A percentile compares a stretch with the other conserved stretches of the same genome.
Evolutionary conservation across 2,888 invertebrate genomes (phyloP).

Genomic region (Ormyrus thymus): DNA sequence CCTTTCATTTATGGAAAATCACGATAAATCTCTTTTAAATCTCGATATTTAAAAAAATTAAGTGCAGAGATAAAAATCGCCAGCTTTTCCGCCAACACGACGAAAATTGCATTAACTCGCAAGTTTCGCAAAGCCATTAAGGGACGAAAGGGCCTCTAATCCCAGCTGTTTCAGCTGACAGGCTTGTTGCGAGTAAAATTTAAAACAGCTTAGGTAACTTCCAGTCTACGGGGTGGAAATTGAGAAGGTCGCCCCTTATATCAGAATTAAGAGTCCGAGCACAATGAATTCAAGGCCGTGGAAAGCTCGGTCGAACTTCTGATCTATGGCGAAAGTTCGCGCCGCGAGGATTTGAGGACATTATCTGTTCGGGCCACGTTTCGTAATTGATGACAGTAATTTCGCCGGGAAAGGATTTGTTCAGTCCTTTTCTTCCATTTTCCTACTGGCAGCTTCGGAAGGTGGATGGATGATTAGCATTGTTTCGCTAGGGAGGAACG

Average conservation of each 20-base stretch:
- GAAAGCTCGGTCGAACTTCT: slow-evolving; percentile 57
- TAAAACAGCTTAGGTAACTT: slow-evolving; percentile 5
- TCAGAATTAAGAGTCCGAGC: not conserved
- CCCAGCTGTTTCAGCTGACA: too few species aligned
- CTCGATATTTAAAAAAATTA: too few species aligned
- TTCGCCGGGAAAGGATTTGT: slow-evolving; percentile 57
- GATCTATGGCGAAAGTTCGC: slow-evolving; percentile 67
- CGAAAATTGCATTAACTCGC: too few species aligned
- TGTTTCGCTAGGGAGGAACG: too few species aligned
- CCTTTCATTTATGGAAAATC: too few species aligned
- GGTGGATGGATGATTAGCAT: too few species aligned
- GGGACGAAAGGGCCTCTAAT: too few species aligned
- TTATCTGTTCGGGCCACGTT: slow-evolving; percentile 63
- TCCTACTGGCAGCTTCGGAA: not conserved
- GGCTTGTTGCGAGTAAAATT: slow-evolving; percentile 5
- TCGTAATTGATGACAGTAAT: slow-evolving; percentile 67
- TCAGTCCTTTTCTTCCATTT: slow-evolving; percentile 14
- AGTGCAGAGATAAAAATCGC: too few species aligned
- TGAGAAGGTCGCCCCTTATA: slow-evolving; percentile 20
- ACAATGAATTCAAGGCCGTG: slow-evolving; percentile 55
- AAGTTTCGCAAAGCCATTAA: too few species aligned
- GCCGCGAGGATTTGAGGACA: slow-evolving; percentile 67
- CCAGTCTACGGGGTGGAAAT: slow-evolving; percentile 39
- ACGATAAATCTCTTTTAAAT: too few species aligned
- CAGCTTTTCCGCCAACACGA: too few species aligned